A percentile compares a stretch with the other conserved stretches of the same genome.
Conservation (phyloP, 2,113 vertebrate genomes). For the Semnornis frantzii region DNA sequence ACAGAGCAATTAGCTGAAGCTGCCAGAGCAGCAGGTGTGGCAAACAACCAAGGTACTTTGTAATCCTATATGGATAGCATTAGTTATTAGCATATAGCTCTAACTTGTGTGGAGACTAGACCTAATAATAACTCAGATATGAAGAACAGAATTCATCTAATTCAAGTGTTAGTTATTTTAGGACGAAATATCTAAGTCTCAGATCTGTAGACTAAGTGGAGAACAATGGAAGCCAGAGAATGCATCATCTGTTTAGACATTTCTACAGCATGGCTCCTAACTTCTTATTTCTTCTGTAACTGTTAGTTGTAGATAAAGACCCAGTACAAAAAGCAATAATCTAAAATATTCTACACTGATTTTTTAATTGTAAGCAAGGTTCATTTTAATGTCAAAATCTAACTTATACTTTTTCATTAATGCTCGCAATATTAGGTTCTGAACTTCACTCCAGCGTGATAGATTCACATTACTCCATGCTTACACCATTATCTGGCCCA, state of each 20-base stretch:
- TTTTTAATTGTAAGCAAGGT: not conserved
- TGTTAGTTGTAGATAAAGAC: not conserved
- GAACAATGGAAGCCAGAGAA: not conserved
- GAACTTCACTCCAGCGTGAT: not conserved
- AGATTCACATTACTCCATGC: not conserved
- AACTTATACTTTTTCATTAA: not conserved
- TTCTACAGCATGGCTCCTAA: not conserved
- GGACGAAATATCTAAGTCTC: not conserved
- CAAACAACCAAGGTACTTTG: not conserved
- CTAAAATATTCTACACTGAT: not conserved
- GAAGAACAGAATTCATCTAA: not conserved
- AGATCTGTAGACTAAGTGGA: not conserved
- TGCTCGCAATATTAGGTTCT: not conserved
- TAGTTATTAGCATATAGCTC: not conserved
- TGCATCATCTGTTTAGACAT: not conserved
- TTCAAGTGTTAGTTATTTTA: not conserved
- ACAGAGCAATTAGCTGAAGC: constrained; percentile 23
- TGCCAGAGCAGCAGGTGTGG: constrained; percentile 1
- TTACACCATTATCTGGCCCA: not conserved
- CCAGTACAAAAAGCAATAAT: not conserved
- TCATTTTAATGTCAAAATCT: not conserved
- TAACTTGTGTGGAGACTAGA: not conserved
- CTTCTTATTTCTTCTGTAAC: not conserved
- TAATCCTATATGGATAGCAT: not conserved
- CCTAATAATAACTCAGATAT: not conserved